Conservation (phyloP, 2,113 vertebrate species). For the Nettapus auritus region DNA sequence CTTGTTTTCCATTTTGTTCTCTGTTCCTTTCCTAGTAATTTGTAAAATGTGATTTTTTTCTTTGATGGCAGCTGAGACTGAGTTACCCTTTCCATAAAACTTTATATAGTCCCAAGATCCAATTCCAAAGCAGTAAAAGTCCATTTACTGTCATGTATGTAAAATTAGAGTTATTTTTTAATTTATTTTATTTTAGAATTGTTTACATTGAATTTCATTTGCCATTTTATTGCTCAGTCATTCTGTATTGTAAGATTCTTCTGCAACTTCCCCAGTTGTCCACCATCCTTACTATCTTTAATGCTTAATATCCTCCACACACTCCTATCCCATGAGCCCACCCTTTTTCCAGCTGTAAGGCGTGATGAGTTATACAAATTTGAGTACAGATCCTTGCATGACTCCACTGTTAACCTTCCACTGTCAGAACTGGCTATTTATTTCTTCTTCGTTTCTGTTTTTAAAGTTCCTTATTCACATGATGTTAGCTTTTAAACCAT, state of each 20-base stretch:
- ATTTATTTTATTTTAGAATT: background rate
- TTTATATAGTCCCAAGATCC: background rate
- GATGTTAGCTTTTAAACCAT: constrained; percentile 33
- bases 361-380: background rate
- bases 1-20: background rate
- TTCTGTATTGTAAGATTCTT: background rate
- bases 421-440: constrained; percentile 44
- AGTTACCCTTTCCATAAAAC: background rate
- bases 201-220: background rate
- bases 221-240: background rate
- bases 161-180: background rate
- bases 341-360: background rate
- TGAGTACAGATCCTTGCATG: constrained; percentile 56
- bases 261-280: background rate
- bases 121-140: background rate
- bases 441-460: constrained; percentile 62
- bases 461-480: constrained; percentile 30
- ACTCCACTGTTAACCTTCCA: constrained; percentile 26
- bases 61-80: background rate
- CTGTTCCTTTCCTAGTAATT: background rate
- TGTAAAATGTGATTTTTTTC: background rate
- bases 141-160: background rate
- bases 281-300: background rate
- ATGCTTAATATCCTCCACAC: background rate
- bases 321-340: background rate